Percentiles rank a stretch among this genome's conserved stretches.
Evolutionary conservation across 2,113 vertebrate genomes (phyloP).

Genomic region (Oxyruncus cristatus): DNA sequence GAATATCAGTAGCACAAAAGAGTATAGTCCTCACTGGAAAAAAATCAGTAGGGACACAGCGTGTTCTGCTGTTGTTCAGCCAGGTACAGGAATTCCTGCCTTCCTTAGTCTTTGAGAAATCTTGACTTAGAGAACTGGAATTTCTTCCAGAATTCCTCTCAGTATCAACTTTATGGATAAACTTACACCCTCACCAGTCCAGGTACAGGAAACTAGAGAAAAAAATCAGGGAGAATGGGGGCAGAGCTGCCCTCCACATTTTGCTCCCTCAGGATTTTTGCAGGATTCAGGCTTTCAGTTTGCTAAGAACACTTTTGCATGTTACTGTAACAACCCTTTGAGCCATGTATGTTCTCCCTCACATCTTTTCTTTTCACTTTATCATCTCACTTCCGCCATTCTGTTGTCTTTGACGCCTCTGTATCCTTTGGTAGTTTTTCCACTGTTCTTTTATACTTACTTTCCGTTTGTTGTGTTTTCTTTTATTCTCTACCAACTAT

Average conservation of each 20-base stretch:
- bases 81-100: neutral
- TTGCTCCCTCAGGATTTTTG: neutral
- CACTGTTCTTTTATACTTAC: slow-evolving; percentile 5
- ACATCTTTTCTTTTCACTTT: slow-evolving; percentile 15
- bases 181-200: neutral
- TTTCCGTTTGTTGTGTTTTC: slow-evolving; percentile 35
- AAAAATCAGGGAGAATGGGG: neutral
- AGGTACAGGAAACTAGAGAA: neutral
- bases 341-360: slow-evolving; percentile 6
- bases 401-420: neutral
- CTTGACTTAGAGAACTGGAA: neutral
- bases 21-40: neutral
- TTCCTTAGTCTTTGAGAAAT: neutral
- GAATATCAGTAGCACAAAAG: neutral
- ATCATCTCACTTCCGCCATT: slow-evolving; percentile 41
- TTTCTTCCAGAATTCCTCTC: neutral
- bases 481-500: slow-evolving; percentile 6
- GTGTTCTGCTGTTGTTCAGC: neutral
- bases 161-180: neutral
- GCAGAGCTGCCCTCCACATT: neutral
- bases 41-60: rapidly evolving
- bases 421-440: slow-evolving; percentile 47
- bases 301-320: neutral
- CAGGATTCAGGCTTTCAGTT: neutral
- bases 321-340: neutral